phyloP scores from a whole-genome alignment of 2,888 invertebrate genomes.

The Octonoba sinensis region DNA sequence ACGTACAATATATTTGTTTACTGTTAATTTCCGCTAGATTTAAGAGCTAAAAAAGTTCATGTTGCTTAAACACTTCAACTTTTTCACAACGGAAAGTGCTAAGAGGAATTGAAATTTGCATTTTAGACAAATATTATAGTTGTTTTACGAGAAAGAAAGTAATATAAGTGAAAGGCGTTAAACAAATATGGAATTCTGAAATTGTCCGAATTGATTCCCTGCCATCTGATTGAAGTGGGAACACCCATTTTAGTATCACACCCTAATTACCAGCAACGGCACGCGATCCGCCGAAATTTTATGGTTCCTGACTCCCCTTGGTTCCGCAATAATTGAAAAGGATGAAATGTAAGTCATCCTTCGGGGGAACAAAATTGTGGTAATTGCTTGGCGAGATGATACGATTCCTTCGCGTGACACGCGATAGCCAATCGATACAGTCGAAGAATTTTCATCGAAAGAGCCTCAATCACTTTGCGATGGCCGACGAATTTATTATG shows the following conservation, averaged over 20 bases:
- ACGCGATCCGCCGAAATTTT: conserved; percentile 23
- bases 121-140: too few relatives aligned
- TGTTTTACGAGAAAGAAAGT: too few relatives aligned
- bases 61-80: too few relatives aligned
- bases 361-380: conserved; percentile 4
- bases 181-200: neutral
- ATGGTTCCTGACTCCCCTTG: conserved; percentile 22
- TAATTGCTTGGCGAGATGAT: conserved; percentile 56
- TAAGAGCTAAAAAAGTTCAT: too few relatives aligned
- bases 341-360: too few relatives aligned
- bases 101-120: too few relatives aligned
- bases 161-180: too few relatives aligned
- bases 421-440: conserved; percentile 36
- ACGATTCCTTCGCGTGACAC: conserved; percentile 52
- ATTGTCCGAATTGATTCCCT: neutral
- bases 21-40: too few relatives aligned
- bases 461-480: conserved; percentile 23
- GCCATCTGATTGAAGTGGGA: conserved; percentile 14
- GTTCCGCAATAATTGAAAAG: conserved; percentile 50
- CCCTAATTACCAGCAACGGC: conserved; percentile 28
- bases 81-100: too few relatives aligned
- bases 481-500: conserved; percentile 2
- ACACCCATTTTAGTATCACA: conserved; percentile 19
- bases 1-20: too few relatives aligned
- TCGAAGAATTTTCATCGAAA: conserved; percentile 21